Conservation (phyloP, 1,140 invertebrate genomes). For the Drosophila simulans region DNA sequence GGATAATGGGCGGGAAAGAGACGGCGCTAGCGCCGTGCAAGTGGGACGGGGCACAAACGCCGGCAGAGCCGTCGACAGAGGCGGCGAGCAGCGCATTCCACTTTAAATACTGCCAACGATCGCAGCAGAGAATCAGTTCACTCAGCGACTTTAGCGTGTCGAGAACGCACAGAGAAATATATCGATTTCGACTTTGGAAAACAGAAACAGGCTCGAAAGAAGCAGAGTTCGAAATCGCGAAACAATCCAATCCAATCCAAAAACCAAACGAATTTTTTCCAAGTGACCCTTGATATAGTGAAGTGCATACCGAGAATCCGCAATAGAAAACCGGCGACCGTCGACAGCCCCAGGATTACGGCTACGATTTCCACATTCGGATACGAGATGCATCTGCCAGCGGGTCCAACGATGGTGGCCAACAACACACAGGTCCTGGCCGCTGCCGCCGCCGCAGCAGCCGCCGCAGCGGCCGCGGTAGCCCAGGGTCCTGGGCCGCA, state of each 20-base stretch:
- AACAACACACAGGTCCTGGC: slow-evolving; percentile 70
- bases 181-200: neutral
- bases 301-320: slow-evolving; percentile 2
- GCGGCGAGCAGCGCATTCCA: slow-evolving; percentile 69
- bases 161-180: slow-evolving; percentile 60
- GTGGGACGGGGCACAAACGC: slow-evolving; percentile 26
- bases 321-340: neutral
- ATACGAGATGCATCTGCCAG: slow-evolving; percentile 75
- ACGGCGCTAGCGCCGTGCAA: neutral
- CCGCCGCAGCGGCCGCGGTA: slow-evolving; percentile 57
- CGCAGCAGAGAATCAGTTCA: slow-evolving; percentile 84
- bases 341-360: slow-evolving; percentile 2
- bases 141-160: slow-evolving; percentile 84
- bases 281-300: slow-evolving; percentile 1
- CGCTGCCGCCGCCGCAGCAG: slow-evolving; percentile 70
- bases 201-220: neutral
- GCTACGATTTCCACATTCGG: neutral
- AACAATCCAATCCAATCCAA: neutral
- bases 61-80: slow-evolving; percentile 37
- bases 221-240: neutral
- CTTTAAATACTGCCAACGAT: slow-evolving; percentile 84
- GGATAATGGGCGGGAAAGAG: slow-evolving; percentile 26
- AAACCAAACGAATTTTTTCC: neutral
- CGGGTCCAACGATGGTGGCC: slow-evolving; percentile 80
- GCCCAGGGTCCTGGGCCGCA: slow-evolving; percentile 17